Evolutionary conservation across 2,797 vertebrate genomes (phyloP).

Genomic region (Acrocephalus scirpaceus): DNA sequence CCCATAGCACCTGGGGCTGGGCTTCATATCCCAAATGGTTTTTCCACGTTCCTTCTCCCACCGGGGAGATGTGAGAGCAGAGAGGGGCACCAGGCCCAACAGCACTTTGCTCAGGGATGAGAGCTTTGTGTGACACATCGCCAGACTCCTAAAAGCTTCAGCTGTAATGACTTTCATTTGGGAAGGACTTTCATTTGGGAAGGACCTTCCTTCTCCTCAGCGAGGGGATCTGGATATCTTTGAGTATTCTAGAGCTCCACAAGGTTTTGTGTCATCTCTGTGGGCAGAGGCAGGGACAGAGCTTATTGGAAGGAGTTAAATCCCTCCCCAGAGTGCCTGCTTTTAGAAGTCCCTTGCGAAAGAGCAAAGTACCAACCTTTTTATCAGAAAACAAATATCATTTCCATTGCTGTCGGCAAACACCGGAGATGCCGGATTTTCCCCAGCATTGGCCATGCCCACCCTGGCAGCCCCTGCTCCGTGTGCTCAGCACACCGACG

Average conservation of each 20-base stretch:
- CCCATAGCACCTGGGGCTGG: fast-evolving
- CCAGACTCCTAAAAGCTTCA: neutral
- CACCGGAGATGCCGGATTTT: neutral
- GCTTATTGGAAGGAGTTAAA: constrained; percentile 34
- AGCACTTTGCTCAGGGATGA: neutral
- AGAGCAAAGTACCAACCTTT: constrained; percentile 46
- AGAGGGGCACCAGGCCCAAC: neutral
- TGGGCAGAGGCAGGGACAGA: neutral
- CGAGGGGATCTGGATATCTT: neutral
- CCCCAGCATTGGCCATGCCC: neutral
- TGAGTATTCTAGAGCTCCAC: neutral
- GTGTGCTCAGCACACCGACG: fast-evolving
- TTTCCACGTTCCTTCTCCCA: neutral
- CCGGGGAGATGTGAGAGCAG: fast-evolving
- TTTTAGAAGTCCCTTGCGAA: neutral
- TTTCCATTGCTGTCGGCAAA: neutral
- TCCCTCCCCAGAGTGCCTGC: neutral
- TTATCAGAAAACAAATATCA: constrained; percentile 56
- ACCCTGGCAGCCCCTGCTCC: neutral
- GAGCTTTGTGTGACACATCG: neutral
- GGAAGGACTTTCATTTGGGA: neutral
- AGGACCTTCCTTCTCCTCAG: neutral
- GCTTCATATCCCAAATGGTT: fast-evolving
- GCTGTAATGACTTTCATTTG: neutral
- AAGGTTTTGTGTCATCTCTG: neutral